Evolutionary conservation across 1,140 invertebrate genomes (phyloP).

Genomic region (Halictus rubicundus): DNA sequence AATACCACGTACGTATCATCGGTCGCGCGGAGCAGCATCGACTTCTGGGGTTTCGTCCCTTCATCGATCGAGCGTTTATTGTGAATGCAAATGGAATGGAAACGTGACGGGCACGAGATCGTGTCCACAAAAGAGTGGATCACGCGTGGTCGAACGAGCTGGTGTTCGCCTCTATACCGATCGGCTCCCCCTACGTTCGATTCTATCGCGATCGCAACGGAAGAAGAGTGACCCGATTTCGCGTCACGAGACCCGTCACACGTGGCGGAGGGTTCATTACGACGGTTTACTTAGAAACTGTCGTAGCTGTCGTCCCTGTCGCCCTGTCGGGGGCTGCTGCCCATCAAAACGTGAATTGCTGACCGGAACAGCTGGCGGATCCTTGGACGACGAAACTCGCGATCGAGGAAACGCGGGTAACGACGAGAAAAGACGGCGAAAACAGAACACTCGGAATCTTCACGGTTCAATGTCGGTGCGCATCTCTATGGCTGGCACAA

Average conservation of each 20-base stretch:
- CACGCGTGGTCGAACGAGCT: too few species aligned
- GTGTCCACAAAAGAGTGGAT: not conserved
- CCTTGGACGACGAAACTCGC: not conserved
- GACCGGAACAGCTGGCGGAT: constrained; percentile 8
- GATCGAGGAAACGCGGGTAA: not conserved
- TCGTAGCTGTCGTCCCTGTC: constrained; percentile 38
- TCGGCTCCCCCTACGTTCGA: not conserved
- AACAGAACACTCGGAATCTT: too few species aligned
- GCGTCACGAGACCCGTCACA: constrained; percentile 9
- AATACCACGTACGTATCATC: constrained; percentile 16
- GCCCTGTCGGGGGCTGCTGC: constrained; percentile 22
- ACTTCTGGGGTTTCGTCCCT: constrained; percentile 1
- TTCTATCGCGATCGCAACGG: not conserved
- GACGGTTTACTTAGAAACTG: constrained; percentile 14
- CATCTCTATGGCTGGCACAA: too few species aligned
- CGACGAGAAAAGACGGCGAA: not conserved
- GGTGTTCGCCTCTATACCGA: too few species aligned
- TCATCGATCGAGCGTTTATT: not conserved
- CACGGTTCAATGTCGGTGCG: too few species aligned
- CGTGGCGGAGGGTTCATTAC: constrained; percentile 45
- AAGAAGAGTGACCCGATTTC: constrained; percentile 37
- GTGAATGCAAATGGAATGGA: not conserved
- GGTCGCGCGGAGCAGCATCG: not conserved
- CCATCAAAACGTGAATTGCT: constrained; percentile 23
- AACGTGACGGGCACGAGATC: not conserved